A percentile compares a stretch with the other conserved stretches of the same genome.
Evolutionary conservation across 2,888 invertebrate genomes (phyloP).

Genomic region (Pelosia muscerda): DNA sequence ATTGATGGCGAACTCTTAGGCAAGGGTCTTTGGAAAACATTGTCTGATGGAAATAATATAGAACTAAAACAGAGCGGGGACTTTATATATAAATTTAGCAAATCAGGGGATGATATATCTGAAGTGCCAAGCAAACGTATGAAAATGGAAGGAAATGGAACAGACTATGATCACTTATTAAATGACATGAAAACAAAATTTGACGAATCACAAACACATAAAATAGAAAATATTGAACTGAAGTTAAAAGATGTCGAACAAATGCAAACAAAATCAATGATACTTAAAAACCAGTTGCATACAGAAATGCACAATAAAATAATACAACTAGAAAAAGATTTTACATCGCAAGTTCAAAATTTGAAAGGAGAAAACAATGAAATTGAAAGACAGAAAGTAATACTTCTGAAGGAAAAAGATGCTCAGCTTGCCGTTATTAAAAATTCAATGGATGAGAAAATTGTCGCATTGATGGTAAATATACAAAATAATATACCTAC

Average conservation of each 20-base stretch:
- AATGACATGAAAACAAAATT: slow-evolving; percentile 77
- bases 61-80: slow-evolving; percentile 69
- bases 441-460: slow-evolving; percentile 73
- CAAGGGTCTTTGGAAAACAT: slow-evolving; percentile 61
- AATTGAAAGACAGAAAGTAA: slow-evolving; percentile 77
- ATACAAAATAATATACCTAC: too few relatives aligned
- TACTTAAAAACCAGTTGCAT: slow-evolving; percentile 78
- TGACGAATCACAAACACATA: slow-evolving; percentile 77
- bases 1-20: slow-evolving; percentile 76
- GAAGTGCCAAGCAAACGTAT: slow-evolving; percentile 69
- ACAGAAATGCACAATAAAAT: slow-evolving; percentile 80
- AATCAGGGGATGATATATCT: slow-evolving; percentile 51
- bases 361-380: slow-evolving; percentile 82
- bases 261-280: slow-evolving; percentile 70
- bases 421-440: slow-evolving; percentile 65
- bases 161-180: slow-evolving; percentile 54
- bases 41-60: slow-evolving; percentile 71
- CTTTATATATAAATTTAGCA: slow-evolving; percentile 74
- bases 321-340: slow-evolving; percentile 73
- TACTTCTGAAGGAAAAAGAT: slow-evolving; percentile 79
- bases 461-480: slow-evolving; percentile 70
- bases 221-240: slow-evolving; percentile 76
- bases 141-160: slow-evolving; percentile 59
- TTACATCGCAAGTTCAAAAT: slow-evolving; percentile 77
- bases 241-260: slow-evolving; percentile 77